Percentiles rank a stretch among this genome's conserved stretches.
Evolutionary conservation across 1,140 invertebrate species (phyloP).

Genomic region (Drosophila kurseongensis): DNA sequence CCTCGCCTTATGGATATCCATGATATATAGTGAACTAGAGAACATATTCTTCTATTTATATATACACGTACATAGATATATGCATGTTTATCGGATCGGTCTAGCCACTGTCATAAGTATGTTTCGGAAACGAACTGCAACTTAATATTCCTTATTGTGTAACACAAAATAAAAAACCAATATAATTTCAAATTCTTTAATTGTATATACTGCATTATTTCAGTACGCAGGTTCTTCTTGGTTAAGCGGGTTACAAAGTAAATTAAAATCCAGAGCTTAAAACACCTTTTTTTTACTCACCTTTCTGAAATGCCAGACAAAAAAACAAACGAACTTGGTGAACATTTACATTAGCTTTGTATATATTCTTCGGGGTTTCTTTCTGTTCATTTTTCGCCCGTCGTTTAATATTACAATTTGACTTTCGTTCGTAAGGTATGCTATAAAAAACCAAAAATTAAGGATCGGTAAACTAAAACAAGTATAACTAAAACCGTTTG

Average conservation of each 20-base stretch:
- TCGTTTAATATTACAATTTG: conserved; percentile 57
- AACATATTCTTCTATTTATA: conserved; percentile 42
- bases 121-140: conserved; percentile 64
- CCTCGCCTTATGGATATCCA: conserved; percentile 38
- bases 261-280: too few species aligned
- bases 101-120: conserved; percentile 46
- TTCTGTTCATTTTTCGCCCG: conserved; percentile 11
- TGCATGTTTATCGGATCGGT: conserved; percentile 48
- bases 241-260: too few species aligned
- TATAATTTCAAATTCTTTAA: neutral
- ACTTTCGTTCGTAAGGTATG: conserved; percentile 38
- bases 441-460: conserved; percentile 5
- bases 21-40: conserved; percentile 40
- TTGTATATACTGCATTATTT: neutral
- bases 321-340: neutral
- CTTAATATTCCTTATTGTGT: conserved; percentile 78
- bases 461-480: conserved; percentile 10
- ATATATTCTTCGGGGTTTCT: conserved; percentile 30
- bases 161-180: conserved; percentile 63
- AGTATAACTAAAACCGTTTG: conserved; percentile 38
- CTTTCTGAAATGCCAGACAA: neutral
- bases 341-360: conserved; percentile 40
- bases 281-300: too few species aligned
- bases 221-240: too few species aligned
- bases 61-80: conserved; percentile 35